Evolutionary conservation across 2,888 invertebrate species (phyloP).

Genomic region (Bhutanitis thaidina): DNA sequence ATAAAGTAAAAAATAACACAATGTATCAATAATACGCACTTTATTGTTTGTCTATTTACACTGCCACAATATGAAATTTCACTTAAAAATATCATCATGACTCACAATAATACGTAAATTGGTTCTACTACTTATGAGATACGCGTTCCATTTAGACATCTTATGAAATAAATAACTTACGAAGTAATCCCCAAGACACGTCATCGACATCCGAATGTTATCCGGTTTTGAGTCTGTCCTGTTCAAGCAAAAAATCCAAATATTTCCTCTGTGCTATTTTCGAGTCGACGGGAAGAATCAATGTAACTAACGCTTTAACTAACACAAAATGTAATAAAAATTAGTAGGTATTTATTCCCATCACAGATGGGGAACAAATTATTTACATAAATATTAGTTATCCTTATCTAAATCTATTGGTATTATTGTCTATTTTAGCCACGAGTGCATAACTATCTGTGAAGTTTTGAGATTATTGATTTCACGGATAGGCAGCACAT

Average conservation of each 20-base stretch:
- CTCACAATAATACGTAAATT: constrained; percentile 24
- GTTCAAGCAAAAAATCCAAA: no score
- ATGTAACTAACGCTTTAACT: not conserved
- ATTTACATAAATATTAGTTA: constrained; percentile 21
- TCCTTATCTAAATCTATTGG: constrained; percentile 22
- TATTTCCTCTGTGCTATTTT: no score
- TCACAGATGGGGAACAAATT: constrained; percentile 23
- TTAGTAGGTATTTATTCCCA: constrained; percentile 13
- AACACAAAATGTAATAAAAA: not conserved
- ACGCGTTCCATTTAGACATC: constrained; percentile 16
- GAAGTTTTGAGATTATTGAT: not conserved
- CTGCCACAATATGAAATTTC: constrained; percentile 27
- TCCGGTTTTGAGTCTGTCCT: no score
- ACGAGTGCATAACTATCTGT: constrained; percentile 8
- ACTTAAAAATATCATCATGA: constrained; percentile 32
- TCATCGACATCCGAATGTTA: not conserved
- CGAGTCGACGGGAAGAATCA: not conserved
- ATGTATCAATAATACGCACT: constrained; percentile 19
- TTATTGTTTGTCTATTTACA: constrained; percentile 34
- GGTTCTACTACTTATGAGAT: constrained; percentile 16
- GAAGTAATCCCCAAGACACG: constrained; percentile 1
- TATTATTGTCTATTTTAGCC: constrained; percentile 3
- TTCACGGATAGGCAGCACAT: not conserved
- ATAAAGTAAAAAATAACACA: not conserved
- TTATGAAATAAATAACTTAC: constrained; percentile 24